Evolutionary conservation across 1,140 invertebrate species (phyloP).

Genomic region (Drosophila sucinea): DNA sequence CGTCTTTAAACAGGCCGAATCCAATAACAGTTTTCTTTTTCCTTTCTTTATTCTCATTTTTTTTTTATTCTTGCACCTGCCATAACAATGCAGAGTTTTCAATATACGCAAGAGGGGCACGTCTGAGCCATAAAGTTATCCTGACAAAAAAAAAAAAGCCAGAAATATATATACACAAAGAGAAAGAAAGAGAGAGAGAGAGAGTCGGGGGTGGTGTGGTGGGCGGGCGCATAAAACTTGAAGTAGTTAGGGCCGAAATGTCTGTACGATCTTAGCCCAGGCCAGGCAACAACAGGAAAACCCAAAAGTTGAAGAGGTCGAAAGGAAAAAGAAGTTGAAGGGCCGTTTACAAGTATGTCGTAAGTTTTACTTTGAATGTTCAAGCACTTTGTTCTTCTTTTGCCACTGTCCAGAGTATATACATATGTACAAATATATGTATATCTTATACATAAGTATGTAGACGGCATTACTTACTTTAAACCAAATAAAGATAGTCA

Average conservation of each 20-base stretch:
- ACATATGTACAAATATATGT: too few species aligned
- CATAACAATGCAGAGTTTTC: constrained; percentile 77
- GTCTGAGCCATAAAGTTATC: constrained; percentile 67
- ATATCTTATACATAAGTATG: constrained; percentile 9
- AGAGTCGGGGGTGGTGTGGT: constrained; percentile 3
- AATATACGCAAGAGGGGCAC: constrained; percentile 63
- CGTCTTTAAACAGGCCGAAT: constrained; percentile 69
- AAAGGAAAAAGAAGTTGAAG: constrained; percentile 26
- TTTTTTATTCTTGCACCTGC: constrained; percentile 59
- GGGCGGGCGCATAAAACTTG: constrained; percentile 60
- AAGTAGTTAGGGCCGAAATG: constrained; percentile 72
- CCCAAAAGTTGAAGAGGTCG: constrained; percentile 31
- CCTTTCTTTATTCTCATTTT: constrained; percentile 18
- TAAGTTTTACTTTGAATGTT: constrained; percentile 59
- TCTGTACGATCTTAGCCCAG: constrained; percentile 62
- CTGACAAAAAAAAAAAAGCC: constrained; percentile 10
- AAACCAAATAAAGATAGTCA: too few species aligned
- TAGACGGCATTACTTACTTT: too few species aligned
- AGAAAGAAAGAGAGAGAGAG: constrained; percentile 21
- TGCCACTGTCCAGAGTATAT: background rate
- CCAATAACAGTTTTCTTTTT: constrained; percentile 58
- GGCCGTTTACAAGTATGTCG: constrained; percentile 62
- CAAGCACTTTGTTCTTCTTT: constrained; percentile 11
- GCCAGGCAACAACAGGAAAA: constrained; percentile 48
- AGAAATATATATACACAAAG: constrained; percentile 13